phyloP scores from a whole-genome alignment of 2,888 invertebrate species.

The Brachynemurus nebulosus region DNA sequence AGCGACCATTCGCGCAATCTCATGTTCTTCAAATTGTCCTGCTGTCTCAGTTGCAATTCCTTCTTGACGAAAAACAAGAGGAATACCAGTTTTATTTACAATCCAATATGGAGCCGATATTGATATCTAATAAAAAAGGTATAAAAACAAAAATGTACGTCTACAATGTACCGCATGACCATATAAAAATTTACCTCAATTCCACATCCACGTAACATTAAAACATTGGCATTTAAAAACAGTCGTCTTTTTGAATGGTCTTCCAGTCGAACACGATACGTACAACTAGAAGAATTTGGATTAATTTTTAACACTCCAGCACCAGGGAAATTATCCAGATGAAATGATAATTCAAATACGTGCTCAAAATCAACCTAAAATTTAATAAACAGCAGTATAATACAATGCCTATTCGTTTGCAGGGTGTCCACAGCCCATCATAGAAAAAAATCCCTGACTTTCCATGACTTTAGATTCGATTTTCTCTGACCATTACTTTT shows the following conservation, averaged over 20 bases:
- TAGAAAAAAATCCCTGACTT: too few relatives aligned
- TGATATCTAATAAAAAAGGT: slow-evolving; percentile 49
- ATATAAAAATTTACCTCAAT: slow-evolving; percentile 40
- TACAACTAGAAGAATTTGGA: slow-evolving; percentile 24
- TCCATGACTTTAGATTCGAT: too few relatives aligned
- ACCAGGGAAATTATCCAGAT: slow-evolving; percentile 71
- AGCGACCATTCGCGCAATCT: slow-evolving; percentile 80
- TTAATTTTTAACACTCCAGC: slow-evolving; percentile 30
- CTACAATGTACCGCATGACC: not conserved
- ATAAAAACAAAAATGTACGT: not conserved
- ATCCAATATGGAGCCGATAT: slow-evolving; percentile 88
- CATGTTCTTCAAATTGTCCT: slow-evolving; percentile 91
- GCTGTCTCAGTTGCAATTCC: slow-evolving; percentile 61
- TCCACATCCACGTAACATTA: slow-evolving; percentile 43
- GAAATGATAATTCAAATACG: slow-evolving; percentile 57
- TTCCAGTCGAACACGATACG: slow-evolving; percentile 46
- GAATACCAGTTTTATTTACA: slow-evolving; percentile 88
- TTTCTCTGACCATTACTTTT: too few relatives aligned
- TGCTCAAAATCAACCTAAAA: slow-evolving; percentile 55
- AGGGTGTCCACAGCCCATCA: too few relatives aligned
- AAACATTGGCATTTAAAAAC: slow-evolving; percentile 55
- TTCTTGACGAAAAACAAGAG: slow-evolving; percentile 89
- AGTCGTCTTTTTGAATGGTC: slow-evolving; percentile 61
- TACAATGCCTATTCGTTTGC: too few relatives aligned
- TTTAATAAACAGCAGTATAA: slow-evolving; percentile 7